phyloP scores from a whole-genome alignment of 2,888 invertebrate genomes.

The Athalia cordata region DNA sequence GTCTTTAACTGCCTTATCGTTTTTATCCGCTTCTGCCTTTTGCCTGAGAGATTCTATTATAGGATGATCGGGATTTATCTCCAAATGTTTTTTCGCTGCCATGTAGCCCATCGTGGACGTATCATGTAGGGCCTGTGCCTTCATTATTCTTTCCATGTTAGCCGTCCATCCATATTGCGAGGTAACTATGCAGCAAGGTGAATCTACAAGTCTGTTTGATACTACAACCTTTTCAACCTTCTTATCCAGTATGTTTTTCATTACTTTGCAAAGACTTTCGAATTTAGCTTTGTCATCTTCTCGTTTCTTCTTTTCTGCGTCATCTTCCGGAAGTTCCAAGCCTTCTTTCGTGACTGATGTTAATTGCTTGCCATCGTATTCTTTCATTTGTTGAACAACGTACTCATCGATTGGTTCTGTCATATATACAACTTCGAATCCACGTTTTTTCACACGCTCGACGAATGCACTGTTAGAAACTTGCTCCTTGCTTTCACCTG shows the following conservation, averaged over 20 bases:
- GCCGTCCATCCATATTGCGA: constrained; percentile 84
- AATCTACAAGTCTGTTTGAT: constrained; percentile 79
- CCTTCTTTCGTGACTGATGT: constrained; percentile 82
- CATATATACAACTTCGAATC: constrained; percentile 82
- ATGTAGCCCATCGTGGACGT: constrained; percentile 83
- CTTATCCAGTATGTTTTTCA: constrained; percentile 82
- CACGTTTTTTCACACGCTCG: constrained; percentile 80
- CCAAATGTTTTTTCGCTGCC: constrained; percentile 83
- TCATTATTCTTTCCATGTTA: constrained; percentile 85
- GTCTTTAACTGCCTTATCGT: constrained; percentile 83
- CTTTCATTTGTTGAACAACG: constrained; percentile 82
- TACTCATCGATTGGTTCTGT: constrained; percentile 84
- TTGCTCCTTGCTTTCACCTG: constrained; percentile 77
- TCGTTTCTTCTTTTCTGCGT: constrained; percentile 80
- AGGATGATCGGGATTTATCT: constrained; percentile 82
- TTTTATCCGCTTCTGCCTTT: constrained; percentile 80
- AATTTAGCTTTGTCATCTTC: constrained; percentile 80
- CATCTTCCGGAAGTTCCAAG: constrained; percentile 80
- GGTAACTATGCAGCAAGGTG: constrained; percentile 83
- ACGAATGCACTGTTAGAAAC: constrained; percentile 81
- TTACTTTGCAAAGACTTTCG: constrained; percentile 79
- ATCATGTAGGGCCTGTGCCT: constrained; percentile 82
- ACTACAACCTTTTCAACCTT: constrained; percentile 82
- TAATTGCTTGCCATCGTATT: constrained; percentile 81
- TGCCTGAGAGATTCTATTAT: constrained; percentile 77